These are phyloP conservation scores for Puma concolor DNA, from an alignment of 2,113 vertebrate genomes.

Conservation along the genomic window DNA sequence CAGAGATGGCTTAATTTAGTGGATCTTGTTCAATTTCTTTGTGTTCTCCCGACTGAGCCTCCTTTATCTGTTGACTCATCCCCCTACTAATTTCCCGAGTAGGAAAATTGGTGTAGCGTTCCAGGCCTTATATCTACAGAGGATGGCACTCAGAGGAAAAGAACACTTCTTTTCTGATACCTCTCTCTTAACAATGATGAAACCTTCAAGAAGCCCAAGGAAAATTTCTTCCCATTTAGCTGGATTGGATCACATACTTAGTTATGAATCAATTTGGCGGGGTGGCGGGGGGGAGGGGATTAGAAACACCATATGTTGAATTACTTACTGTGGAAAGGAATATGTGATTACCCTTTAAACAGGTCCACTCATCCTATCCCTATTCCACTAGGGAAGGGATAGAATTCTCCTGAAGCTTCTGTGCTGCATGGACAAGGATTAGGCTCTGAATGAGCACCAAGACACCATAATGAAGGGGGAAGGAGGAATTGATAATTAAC, in stretches of 20 bases:
- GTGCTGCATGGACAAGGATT: neutral
- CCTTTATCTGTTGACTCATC: neutral
- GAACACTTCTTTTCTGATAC: neutral
- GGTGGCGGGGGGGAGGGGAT: too few species aligned
- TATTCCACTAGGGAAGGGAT: neutral
- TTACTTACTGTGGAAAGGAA: neutral
- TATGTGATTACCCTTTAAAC: neutral
- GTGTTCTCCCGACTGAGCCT: neutral
- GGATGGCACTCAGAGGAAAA: neutral
- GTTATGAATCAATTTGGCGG: neutral
- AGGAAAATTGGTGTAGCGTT: neutral
- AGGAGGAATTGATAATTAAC: neutral
- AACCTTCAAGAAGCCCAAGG: neutral
- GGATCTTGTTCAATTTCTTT: neutral
- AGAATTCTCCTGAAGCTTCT: neutral
- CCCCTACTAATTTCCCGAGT: neutral
- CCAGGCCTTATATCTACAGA: neutral
- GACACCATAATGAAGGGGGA: neutral
- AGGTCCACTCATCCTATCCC: neutral
- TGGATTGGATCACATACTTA: neutral
- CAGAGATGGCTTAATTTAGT: neutral
- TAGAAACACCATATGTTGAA: neutral
- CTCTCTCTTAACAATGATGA: neutral
- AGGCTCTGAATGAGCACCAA: neutral
- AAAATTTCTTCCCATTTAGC: neutral